A percentile compares a stretch with the other conserved stretches of the same genome.
Conservation (phyloP, 1,140 invertebrate species). For the Asbolus verrucosus region DNA sequence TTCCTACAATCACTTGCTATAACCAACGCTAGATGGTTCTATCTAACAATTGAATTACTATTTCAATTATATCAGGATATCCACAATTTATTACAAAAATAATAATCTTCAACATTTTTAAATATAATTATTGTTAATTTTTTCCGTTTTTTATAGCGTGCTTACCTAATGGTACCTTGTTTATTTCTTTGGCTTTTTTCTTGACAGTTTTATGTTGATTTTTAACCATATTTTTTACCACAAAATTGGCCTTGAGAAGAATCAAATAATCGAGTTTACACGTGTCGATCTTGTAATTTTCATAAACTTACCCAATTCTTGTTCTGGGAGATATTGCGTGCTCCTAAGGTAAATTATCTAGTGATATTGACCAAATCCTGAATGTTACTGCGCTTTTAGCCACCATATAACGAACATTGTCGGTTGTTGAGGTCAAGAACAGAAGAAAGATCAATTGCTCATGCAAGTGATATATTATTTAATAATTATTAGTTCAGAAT, state of each 20-base stretch:
- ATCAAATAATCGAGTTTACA: constrained; percentile 1
- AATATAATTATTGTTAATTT: too few relatives aligned
- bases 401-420: neutral
- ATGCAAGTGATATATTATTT: constrained; percentile 47
- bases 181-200: neutral
- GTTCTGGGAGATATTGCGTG: neutral
- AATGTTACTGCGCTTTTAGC: constrained; percentile 9
- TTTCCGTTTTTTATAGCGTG: too few relatives aligned
- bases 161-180: too few relatives aligned
- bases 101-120: too few relatives aligned
- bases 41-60: too few relatives aligned
- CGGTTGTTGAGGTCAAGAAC: constrained; percentile 43
- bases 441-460: constrained; percentile 47
- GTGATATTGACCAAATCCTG: neutral
- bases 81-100: too few relatives aligned
- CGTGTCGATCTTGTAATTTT: constrained; percentile 1
- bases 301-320: neutral
- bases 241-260: too few relatives aligned
- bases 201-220: neutral
- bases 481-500: constrained; percentile 45
- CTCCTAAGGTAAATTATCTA: neutral
- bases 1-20: too few relatives aligned
- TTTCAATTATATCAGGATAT: too few relatives aligned
- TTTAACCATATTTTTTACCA: too few relatives aligned
- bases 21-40: too few relatives aligned